Base-by-base conservation (phyloP, 2,113 vertebrate species). In the Sebastes schlegelii region DNA sequence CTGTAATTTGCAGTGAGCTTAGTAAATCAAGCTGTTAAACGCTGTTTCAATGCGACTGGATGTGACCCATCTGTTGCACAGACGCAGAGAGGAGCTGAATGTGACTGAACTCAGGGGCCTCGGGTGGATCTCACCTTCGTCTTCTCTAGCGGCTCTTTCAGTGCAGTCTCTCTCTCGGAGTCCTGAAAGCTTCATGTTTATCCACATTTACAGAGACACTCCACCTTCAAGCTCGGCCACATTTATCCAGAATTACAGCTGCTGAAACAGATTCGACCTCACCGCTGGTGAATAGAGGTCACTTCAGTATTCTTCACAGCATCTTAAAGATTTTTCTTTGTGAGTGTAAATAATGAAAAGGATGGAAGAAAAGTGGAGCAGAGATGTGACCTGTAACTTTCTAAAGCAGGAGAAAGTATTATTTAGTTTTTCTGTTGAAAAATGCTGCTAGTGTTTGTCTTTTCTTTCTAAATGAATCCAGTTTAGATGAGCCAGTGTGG, bases 41-140 rank as follows among this genome's bases (percentile, higher is more conserved):
- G 11, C 40, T 54, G 64, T 84, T 81, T 77, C 70, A 72, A 80
- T 46, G 77, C 65, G 68, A 64, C 61, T 46, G 68, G 69, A 67
- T 84, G 66, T 73, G 74, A 84, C 70, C 78, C 81, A 73, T 79
- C 81, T 84, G 88, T 23, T 21, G 55, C 78, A 12, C 87, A 78
- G 67, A 77, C 65, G 23, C 73, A 26, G 63, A 26, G 63, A 70
- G 17, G 52, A 57, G 65, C 49, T 17, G n/a, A 46, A 8, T 42
- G 2, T 14, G 52, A 52, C 70, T 60, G 40, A 54, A 48, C 65
- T 34, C 43, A 1, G 21, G 9, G 63, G 10, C 14, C 42, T 60
- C 66, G 9, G 63, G 57, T 26, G 63, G 80, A 81, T 48, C 73
- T 84, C 72, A 82, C 71, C 78, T 77, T 49, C n/a, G 2, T 48